Evolutionary conservation across 2,797 vertebrate species (phyloP).

Genomic region (Stomatorhinus walkeri): DNA sequence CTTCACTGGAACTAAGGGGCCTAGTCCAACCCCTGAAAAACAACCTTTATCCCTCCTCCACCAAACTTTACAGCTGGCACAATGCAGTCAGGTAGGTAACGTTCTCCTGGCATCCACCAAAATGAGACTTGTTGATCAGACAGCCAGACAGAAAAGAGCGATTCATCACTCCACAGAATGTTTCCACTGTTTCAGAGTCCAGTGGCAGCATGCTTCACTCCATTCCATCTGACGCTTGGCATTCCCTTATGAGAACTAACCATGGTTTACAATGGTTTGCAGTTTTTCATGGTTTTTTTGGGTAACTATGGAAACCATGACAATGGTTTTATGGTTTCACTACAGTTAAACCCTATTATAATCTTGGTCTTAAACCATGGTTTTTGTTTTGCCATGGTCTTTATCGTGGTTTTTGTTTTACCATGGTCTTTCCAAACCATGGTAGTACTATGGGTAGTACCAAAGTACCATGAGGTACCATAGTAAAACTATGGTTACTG

Average conservation of each 20-base stretch:
- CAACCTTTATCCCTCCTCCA: not conserved
- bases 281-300: too few relatives aligned
- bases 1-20: not conserved
- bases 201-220: not conserved
- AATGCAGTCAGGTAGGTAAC: not conserved
- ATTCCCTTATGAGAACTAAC: not conserved
- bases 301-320: too few relatives aligned
- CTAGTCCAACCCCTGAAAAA: not conserved
- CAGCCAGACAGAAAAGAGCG: not conserved
- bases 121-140: not conserved
- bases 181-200: not conserved
- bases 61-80: not conserved
- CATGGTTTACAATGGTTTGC: too few relatives aligned
- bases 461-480: too few relatives aligned
- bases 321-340: too few relatives aligned
- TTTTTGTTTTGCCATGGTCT: too few relatives aligned
- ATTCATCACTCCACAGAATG: not conserved
- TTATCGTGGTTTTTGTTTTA: too few relatives aligned
- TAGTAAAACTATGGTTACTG: too few relatives aligned
- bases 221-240: not conserved
- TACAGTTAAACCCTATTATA: too few relatives aligned
- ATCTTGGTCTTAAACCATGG: too few relatives aligned
- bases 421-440: too few relatives aligned
- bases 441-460: too few relatives aligned
- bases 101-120: not conserved